Percentiles rank a stretch among this genome's conserved stretches.
Conservation (phyloP, 1,140 invertebrate genomes). For the Megalopta genalis region DNA sequence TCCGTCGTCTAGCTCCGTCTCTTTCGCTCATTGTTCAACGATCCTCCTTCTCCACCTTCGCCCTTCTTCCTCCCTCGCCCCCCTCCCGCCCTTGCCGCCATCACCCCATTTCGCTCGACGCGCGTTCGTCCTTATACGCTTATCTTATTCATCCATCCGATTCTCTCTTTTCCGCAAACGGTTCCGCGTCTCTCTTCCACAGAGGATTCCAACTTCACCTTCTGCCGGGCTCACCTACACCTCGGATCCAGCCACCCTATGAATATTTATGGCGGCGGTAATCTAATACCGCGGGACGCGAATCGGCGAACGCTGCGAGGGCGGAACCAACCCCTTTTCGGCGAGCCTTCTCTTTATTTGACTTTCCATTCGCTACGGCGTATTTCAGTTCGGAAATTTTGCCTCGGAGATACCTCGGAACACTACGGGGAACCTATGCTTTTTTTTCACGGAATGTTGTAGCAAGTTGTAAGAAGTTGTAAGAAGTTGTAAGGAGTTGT, state of each 20-base stretch:
- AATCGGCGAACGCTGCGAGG: slow-evolving; percentile 18
- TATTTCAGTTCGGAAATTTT: too few relatives aligned
- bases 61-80: slow-evolving; percentile 4
- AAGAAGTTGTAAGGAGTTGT: too few relatives aligned
- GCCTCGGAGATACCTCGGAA: too few relatives aligned
- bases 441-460: too few relatives aligned
- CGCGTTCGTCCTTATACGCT: slow-evolving; percentile 38
- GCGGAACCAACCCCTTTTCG: slow-evolving; percentile 37
- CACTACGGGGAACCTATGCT: too few relatives aligned
- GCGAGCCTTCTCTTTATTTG: slow-evolving; percentile 25
- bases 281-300: slow-evolving; percentile 56
- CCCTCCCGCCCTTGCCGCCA: background rate
- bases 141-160: slow-evolving; percentile 39
- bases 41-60: background rate
- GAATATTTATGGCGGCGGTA: slow-evolving; percentile 71
- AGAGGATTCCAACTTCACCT: slow-evolving; percentile 11
- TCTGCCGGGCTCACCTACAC: slow-evolving; percentile 62
- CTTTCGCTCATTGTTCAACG: background rate
- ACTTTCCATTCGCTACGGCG: background rate
- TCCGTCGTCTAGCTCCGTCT: slow-evolving; percentile 27
- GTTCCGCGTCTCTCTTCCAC: background rate
- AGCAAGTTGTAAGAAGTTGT: too few relatives aligned
- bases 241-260: slow-evolving; percentile 52
- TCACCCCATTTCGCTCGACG: too few relatives aligned
- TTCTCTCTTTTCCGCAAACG: slow-evolving; percentile 17